Evolutionary conservation across 2,888 invertebrate genomes (phyloP).

Genomic region (Archips crataeganus): DNA sequence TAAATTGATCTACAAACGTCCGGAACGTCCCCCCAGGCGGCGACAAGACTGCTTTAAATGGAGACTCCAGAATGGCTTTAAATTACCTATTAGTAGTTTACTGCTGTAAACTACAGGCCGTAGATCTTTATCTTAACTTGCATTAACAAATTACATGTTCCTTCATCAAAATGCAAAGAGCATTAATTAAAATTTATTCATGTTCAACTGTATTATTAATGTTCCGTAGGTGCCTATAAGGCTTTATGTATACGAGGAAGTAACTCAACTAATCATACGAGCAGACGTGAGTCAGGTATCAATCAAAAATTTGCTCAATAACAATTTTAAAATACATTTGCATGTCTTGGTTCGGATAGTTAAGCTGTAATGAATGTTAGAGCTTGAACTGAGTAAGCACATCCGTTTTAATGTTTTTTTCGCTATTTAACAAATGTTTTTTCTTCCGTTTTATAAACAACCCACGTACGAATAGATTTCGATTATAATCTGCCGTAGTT

Average conservation of each 20-base stretch:
- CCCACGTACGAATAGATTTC: neutral
- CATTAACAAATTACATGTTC: slow-evolving; percentile 63
- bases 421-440: neutral
- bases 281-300: slow-evolving; percentile 45
- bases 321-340: slow-evolving; percentile 14
- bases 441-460: neutral
- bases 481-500: neutral
- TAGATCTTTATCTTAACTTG: slow-evolving; percentile 49
- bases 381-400: slow-evolving; percentile 5
- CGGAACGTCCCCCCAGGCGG: slow-evolving; percentile 18
- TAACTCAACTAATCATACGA: slow-evolving; percentile 38
- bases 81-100: slow-evolving; percentile 2
- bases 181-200: slow-evolving; percentile 42
- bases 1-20: slow-evolving; percentile 3
- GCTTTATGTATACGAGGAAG: slow-evolving; percentile 45
- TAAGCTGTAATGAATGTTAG: slow-evolving; percentile 9
- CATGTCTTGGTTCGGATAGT: neutral
- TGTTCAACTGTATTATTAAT: slow-evolving; percentile 39
- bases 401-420: slow-evolving; percentile 10
- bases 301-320: slow-evolving; percentile 46
- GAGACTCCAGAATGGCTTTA: neutral
- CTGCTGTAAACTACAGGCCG: slow-evolving; percentile 7
- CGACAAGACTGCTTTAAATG: slow-evolving; percentile 8
- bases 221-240: slow-evolving; percentile 22
- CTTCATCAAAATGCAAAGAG: slow-evolving; percentile 43